phyloP scores from a whole-genome alignment of 2,888 invertebrate genomes.

The Choreutis nemorana region DNA sequence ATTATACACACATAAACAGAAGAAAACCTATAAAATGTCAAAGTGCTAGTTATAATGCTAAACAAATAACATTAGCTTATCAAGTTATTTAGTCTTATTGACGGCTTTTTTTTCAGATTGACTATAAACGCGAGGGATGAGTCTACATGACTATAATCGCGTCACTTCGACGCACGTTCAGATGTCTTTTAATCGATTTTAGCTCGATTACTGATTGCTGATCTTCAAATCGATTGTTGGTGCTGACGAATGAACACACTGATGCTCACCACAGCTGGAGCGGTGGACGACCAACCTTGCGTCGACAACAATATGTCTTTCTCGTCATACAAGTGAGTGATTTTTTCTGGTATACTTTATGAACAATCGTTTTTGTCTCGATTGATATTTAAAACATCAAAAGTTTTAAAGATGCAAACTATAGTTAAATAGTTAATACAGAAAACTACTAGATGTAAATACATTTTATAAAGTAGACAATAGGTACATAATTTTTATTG shows the following conservation, averaged over 20 bases:
- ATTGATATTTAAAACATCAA: no score
- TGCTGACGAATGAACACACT: constrained; percentile 53
- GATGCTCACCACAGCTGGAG: constrained; percentile 54
- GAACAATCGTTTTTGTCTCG: no score
- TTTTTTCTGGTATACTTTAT: constrained; percentile 3
- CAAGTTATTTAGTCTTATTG: no score
- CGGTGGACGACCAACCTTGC: constrained; percentile 51
- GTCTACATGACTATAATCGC: constrained; percentile 32
- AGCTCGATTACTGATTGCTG: constrained; percentile 16
- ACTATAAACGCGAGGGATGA: constrained; percentile 36
- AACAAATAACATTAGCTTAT: constrained; percentile 8
- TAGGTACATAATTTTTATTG: no score
- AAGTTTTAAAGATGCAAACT: no score
- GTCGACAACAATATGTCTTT: constrained; percentile 57
- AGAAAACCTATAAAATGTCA: constrained; percentile 3
- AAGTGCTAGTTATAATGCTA: constrained; percentile 7
- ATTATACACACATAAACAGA: no score
- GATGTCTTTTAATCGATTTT: constrained; percentile 28
- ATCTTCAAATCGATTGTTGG: constrained; percentile 16
- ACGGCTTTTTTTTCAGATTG: constrained; percentile 33
- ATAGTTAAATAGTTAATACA: no score
- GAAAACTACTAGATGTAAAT: no score
- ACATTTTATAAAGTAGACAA: no score
- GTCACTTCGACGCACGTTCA: constrained; percentile 34
- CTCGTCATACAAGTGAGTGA: constrained; percentile 55